phyloP scores from a whole-genome alignment of 2,113 vertebrate species.

The Channa argus region DNA sequence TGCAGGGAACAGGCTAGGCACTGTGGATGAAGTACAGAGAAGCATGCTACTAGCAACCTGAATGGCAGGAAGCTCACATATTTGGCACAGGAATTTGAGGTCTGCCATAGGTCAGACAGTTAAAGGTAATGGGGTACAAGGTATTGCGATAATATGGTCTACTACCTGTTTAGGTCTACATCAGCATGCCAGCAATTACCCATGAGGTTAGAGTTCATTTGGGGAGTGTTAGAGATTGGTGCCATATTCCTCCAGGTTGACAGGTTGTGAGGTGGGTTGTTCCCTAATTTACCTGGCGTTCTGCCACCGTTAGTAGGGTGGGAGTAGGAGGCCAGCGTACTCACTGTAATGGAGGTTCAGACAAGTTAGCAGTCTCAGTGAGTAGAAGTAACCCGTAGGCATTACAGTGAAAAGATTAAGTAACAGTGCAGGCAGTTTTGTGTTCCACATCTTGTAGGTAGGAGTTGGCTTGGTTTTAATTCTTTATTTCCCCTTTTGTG shows the following conservation, averaged over 20 bases:
- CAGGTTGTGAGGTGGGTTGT: slow-evolving; percentile 38
- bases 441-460: slow-evolving; percentile 15
- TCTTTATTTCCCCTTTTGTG: neutral
- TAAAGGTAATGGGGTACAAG: slow-evolving; percentile 38
- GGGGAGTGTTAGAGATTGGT: neutral
- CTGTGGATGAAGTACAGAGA: slow-evolving; percentile 75
- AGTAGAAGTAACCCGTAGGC: slow-evolving; percentile 67
- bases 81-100: slow-evolving; percentile 70
- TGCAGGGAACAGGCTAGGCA: slow-evolving; percentile 79
- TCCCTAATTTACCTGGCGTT: slow-evolving; percentile 39
- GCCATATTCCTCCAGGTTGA: slow-evolving; percentile 33
- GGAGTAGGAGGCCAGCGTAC: slow-evolving; percentile 56
- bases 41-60: slow-evolving; percentile 75
- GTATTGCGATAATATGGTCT: slow-evolving; percentile 17
- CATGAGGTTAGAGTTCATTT: slow-evolving; percentile 44
- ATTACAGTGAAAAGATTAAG: slow-evolving; percentile 74
- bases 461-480: slow-evolving; percentile 14
- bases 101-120: slow-evolving; percentile 55
- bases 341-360: slow-evolving; percentile 58
- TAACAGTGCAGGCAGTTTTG: slow-evolving; percentile 25
- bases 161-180: slow-evolving; percentile 20
- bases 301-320: slow-evolving; percentile 43
- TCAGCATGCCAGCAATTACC: slow-evolving; percentile 18
- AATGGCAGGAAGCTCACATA: slow-evolving; percentile 70
- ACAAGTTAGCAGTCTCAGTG: slow-evolving; percentile 49